phyloP scores from a whole-genome alignment of 23 tunicate genomes.

The Styela plicata region DNA sequence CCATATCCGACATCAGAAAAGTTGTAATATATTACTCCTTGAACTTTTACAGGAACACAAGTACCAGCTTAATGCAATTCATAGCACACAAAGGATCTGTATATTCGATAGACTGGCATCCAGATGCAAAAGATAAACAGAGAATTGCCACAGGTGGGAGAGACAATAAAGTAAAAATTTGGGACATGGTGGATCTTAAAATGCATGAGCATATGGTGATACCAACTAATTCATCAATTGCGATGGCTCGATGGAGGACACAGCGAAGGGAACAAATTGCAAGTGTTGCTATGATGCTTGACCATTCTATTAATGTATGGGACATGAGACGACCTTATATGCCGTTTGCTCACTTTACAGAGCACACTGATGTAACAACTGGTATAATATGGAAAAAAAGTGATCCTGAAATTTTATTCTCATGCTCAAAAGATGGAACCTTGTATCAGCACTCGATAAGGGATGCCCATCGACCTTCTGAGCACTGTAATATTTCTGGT shows the following conservation, averaged over 20 bases:
- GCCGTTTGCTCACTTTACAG: constrained; percentile 77
- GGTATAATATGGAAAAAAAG: constrained; percentile 77
- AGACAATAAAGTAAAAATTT: constrained; percentile 83
- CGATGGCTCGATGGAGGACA: constrained; percentile 71
- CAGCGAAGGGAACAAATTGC: constrained; percentile 64
- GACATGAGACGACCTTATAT: constrained; percentile 66
- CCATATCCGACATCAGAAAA: no score
- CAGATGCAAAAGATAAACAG: constrained; percentile 64
- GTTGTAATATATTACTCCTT: no score
- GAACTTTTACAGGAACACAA: constrained; percentile 18
- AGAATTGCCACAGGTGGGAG: constrained; percentile 86
- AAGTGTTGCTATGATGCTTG: constrained; percentile 78
- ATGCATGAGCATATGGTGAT: constrained; percentile 26
- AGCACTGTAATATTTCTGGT: constrained; percentile 47
- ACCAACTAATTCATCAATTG: constrained; percentile 60
- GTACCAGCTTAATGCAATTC: constrained; percentile 29
- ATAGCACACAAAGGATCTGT: constrained; percentile 91
- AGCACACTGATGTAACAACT: constrained; percentile 32
- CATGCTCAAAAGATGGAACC: constrained; percentile 79
- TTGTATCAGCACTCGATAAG: constrained; percentile 46
- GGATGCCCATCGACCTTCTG: constrained; percentile 57
- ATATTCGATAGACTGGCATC: constrained; percentile 85
- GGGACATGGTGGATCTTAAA: constrained; percentile 44
- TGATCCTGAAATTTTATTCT: constrained; percentile 51
- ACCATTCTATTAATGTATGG: constrained; percentile 71